Evolutionary conservation across 2,113 vertebrate genomes (phyloP), one percentile per base, ranked within the genome.

Genomic region (Scomber japonicus): DNA sequence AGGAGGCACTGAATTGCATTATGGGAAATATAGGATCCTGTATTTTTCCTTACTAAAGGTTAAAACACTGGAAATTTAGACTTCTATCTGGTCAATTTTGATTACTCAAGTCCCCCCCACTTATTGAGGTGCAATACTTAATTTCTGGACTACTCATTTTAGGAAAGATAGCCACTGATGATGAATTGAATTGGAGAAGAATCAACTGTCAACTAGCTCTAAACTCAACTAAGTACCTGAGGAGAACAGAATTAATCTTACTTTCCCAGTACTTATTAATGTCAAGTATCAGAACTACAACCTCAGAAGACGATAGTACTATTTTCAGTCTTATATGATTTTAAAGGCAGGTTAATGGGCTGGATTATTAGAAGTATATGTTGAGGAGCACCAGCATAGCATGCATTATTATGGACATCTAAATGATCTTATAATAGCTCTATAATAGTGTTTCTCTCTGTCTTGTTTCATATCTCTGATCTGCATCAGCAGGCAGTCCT

Each of bases 401-500:
- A 7, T n/a, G 11, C 5, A 35, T 53, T 51, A 19, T 13, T 53
- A 3, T 21, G 45, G 45, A 3, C 31, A 9, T 60, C 11, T 16
- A 5, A 6, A 10, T 57, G 54, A 55, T 64, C 45, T 71, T 3
- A 40, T 67, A 2, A 66, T 19, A 6, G 14, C 31, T 45, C 16
- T 0, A 19, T 2, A 31, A 31, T n/a, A 14, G 14, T 27, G 24
- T n/a, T 31, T 59, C 44, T 40, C 6, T 44, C 11, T 35, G 55
- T 17, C 44, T 63, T 2, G 61, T 67, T 57, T 53, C n/a, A 31
- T 15, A 16, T 60, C 11, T 17, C 63, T 60, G 64, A 46, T 54
- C 55, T 70, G 7, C 75, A 53, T 63, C 57, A 17, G 49, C 21
- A 12, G 69, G 66, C 48, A 1, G 50, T 35, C 48, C 24, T 24